These are phyloP conservation scores for Agrotis clavis DNA, from an alignment of 2,888 invertebrate species.

Conservation along the genomic window DNA sequence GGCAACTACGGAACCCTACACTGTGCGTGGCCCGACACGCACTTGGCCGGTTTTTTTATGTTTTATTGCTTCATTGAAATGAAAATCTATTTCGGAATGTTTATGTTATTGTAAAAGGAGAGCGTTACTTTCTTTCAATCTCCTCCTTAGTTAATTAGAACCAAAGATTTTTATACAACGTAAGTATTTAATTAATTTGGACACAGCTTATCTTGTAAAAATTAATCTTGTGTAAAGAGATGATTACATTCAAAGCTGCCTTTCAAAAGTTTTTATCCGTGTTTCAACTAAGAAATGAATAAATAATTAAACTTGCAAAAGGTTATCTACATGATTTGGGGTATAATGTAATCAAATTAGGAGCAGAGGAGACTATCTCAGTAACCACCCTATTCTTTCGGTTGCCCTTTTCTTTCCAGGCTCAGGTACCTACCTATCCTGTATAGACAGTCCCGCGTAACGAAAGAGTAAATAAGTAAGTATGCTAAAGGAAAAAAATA, in stretches of 20 bases:
- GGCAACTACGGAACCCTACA: too few species aligned
- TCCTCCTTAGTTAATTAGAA: constrained; percentile 11
- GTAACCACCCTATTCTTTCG: too few species aligned
- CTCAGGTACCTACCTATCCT: too few species aligned
- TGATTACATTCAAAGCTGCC: not conserved
- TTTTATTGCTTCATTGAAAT: constrained; percentile 5
- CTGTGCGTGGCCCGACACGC: too few species aligned
- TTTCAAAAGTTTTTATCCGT: not conserved
- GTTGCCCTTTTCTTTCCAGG: too few species aligned
- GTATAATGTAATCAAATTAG: too few species aligned
- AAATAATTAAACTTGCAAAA: not conserved
- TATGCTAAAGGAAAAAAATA: too few species aligned
- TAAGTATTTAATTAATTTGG: not conserved
- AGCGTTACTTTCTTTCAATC: constrained; percentile 23
- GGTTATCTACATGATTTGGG: too few species aligned
- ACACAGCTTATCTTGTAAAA: not conserved
- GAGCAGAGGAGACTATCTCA: too few species aligned
- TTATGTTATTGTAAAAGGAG: constrained; percentile 21
- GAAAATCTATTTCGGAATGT: constrained; percentile 27
- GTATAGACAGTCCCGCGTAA: too few species aligned
- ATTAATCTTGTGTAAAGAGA: not conserved
- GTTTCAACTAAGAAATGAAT: not conserved
- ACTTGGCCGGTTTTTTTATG: too few species aligned
- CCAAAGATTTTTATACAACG: not conserved
- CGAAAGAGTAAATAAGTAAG: too few species aligned